These are phyloP conservation scores for Melitaea cinxia DNA, from an alignment of 1,140 invertebrate genomes.

Conservation along the genomic window DNA sequence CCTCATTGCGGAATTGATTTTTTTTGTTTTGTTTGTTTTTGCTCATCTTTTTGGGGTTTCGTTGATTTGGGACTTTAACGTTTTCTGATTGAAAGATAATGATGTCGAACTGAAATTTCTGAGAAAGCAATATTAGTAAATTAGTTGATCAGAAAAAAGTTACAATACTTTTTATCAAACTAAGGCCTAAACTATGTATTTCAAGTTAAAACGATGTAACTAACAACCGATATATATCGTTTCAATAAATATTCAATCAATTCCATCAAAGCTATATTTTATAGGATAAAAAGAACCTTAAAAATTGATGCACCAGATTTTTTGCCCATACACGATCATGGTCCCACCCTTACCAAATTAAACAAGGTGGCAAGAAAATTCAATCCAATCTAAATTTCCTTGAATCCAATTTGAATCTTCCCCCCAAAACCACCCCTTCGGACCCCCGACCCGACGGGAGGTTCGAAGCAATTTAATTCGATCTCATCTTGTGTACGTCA, in stretches of 20 bases:
- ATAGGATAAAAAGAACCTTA: background rate
- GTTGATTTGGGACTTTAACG: background rate
- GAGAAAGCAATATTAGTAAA: too few species aligned
- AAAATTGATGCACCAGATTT: constrained; percentile 32
- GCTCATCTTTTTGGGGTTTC: background rate
- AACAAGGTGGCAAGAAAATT: constrained; percentile 76
- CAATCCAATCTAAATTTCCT: constrained; percentile 78
- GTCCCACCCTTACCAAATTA: constrained; percentile 62
- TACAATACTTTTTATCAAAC: too few species aligned
- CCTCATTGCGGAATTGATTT: background rate
- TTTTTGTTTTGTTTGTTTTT: background rate
- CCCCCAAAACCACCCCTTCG: constrained; percentile 28
- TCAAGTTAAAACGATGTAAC: background rate
- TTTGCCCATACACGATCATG: constrained; percentile 40
- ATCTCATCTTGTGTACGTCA: constrained; percentile 38
- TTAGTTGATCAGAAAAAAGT: too few species aligned
- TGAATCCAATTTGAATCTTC: constrained; percentile 74
- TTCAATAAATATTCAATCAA: constrained; percentile 25
- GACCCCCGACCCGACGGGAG: constrained; percentile 28
- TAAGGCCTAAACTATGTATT: too few species aligned
- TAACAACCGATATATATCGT: constrained; percentile 9
- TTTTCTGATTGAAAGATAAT: background rate
- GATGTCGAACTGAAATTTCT: too few species aligned
- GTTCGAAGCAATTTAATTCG: constrained; percentile 62
- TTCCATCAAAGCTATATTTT: constrained; percentile 26